Conservation (phyloP, 2,888 invertebrate genomes). For the Rhagophthalmus giganteus region DNA sequence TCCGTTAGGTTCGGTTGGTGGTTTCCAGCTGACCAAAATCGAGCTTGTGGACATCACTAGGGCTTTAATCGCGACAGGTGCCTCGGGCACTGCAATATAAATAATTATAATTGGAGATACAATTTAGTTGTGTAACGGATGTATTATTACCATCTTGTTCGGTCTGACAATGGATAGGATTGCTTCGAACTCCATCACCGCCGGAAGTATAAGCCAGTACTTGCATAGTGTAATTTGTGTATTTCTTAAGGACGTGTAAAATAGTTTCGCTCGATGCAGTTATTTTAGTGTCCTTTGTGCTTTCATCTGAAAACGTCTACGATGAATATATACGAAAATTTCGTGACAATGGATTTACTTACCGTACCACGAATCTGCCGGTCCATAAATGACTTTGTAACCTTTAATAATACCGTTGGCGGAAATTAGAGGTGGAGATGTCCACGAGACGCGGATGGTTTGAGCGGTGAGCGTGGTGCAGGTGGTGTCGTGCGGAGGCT, state of each 20-base stretch:
- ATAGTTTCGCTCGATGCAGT: constrained; percentile 92
- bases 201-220: constrained; percentile 93
- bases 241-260: constrained; percentile 90
- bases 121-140: too few relatives aligned
- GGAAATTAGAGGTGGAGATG: constrained; percentile 86
- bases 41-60: constrained; percentile 89
- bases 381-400: constrained; percentile 91
- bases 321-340: too few relatives aligned
- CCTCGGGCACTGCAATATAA: constrained; percentile 76
- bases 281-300: constrained; percentile 87
- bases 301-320: constrained; percentile 79
- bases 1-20: constrained; percentile 90
- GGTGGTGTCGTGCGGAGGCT: constrained; percentile 87
- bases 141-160: constrained; percentile 95
- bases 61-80: constrained; percentile 91
- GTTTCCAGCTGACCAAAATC: constrained; percentile 91
- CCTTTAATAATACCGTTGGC: constrained; percentile 95
- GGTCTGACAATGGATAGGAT: constrained; percentile 89
- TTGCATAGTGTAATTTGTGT: constrained; percentile 96
- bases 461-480: constrained; percentile 93
- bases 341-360: too few relatives aligned
- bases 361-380: constrained; percentile 92
- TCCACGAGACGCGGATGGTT: constrained; percentile 93
- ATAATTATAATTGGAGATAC: too few relatives aligned
- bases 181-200: constrained; percentile 89